A percentile compares a stretch with the other conserved stretches of the same genome.
Conservation (phyloP, 2,113 vertebrate species). For the Clupea harengus region DNA sequence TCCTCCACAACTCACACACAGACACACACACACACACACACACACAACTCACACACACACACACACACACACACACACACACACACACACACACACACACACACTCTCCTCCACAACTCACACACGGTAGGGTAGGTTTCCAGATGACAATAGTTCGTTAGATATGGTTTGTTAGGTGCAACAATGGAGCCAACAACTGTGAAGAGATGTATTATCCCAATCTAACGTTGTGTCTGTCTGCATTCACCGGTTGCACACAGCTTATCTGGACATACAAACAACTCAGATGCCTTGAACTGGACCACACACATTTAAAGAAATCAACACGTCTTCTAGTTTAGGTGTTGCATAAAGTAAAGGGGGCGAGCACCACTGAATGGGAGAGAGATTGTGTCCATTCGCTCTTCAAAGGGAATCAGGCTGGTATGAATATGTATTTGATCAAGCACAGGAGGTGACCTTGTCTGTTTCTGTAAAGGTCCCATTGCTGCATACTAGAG, state of each 20-base stretch:
- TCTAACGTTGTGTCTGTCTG: slow-evolving; percentile 27
- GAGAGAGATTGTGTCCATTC: too few species aligned
- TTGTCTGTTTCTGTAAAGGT: too few species aligned
- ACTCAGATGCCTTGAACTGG: background rate
- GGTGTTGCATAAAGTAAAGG: background rate
- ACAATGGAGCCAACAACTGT: background rate
- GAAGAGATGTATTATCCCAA: background rate
- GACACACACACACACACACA: too few species aligned
- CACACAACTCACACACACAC: background rate
- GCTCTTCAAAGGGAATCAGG: too few species aligned
- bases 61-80: too few species aligned
- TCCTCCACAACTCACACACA: too few species aligned
- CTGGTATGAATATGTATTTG: too few species aligned
- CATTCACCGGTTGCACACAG: background rate
- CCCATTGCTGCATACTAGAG: too few species aligned
- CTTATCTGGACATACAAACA: background rate
- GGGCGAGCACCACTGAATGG: too few species aligned
- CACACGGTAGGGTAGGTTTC: background rate
- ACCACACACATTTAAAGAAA: background rate
- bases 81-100: too few species aligned
- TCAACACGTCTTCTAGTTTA: background rate
- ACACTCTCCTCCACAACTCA: too few species aligned
- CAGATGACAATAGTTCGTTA: background rate
- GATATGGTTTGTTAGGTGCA: slow-evolving; percentile 15
- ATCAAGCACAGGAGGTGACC: too few species aligned